phyloP scores from a whole-genome alignment of 2,113 vertebrate genomes.

The Craseonycteris thonglongyai region DNA sequence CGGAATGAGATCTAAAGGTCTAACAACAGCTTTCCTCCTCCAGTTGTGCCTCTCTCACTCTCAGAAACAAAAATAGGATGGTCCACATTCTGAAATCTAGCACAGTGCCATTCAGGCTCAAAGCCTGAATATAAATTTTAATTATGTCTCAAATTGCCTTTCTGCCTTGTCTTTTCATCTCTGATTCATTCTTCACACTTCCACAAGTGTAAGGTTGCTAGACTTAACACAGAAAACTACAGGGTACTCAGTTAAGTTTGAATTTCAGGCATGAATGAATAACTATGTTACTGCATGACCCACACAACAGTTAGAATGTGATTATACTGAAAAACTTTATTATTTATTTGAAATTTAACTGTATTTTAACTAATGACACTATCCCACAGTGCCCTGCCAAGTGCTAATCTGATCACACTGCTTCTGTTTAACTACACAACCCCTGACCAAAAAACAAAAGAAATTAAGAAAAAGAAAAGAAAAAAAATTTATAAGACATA shows the following conservation, averaged over 20 bases:
- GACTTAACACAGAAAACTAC: background rate
- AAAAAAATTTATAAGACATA: too few species aligned
- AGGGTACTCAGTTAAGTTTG: background rate
- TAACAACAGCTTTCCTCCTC: background rate
- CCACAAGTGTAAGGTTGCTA: background rate
- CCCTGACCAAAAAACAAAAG: too few species aligned
- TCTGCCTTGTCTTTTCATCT: background rate
- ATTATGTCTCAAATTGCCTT: background rate
- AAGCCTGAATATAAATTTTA: background rate
- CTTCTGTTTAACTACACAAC: background rate
- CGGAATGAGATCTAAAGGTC: background rate
- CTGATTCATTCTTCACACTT: background rate
- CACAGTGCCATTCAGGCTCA: background rate
- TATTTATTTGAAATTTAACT: background rate
- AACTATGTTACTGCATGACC: background rate
- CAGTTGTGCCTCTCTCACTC: background rate
- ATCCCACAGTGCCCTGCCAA: background rate
- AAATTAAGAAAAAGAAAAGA: too few species aligned
- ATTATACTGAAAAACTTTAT: background rate
- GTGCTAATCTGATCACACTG: background rate
- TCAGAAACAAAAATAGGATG: background rate
- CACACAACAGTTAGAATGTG: background rate
- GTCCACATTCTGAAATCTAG: background rate
- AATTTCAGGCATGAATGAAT: background rate
- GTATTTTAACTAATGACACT: background rate